phyloP scores from a whole-genome alignment of 2,888 invertebrate genomes.

The Macropis europaea region DNA sequence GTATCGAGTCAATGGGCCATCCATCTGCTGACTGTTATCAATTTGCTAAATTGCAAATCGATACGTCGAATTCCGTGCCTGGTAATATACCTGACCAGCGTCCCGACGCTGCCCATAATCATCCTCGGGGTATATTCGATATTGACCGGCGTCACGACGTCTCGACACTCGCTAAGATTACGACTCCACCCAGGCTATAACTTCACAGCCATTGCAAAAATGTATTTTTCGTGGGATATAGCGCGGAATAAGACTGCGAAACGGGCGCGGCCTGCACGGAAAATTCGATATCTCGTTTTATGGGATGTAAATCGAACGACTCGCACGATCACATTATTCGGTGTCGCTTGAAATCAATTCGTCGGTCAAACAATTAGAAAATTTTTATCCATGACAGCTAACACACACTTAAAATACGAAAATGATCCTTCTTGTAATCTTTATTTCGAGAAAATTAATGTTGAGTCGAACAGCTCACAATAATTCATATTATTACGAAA shows the following conservation, averaged over 20 bases:
- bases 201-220: constrained; percentile 26
- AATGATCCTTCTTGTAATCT: no score
- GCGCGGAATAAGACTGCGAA: background rate
- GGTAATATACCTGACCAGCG: constrained; percentile 43
- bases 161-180: constrained; percentile 39
- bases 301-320: constrained; percentile 36
- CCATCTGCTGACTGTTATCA: constrained; percentile 75
- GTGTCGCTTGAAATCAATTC: background rate
- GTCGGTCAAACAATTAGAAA: background rate
- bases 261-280: constrained; percentile 3
- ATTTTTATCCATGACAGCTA: background rate
- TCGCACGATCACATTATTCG: background rate
- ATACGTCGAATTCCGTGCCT: constrained; percentile 41
- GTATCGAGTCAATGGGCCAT: constrained; percentile 63
- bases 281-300: constrained; percentile 33
- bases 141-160: constrained; percentile 36
- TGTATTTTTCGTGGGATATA: constrained; percentile 20
- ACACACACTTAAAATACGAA: no score
- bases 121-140: constrained; percentile 39
- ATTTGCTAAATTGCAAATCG: constrained; percentile 77
- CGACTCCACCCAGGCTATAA: constrained; percentile 17
- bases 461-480: no score
- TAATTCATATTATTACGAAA: no score
- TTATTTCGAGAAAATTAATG: no score
- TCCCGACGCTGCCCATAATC: constrained; percentile 24